Evolutionary conservation across 2,113 vertebrate genomes (phyloP), one percentile per base, ranked within the genome.

Genomic region (Cervus canadensis): DNA sequence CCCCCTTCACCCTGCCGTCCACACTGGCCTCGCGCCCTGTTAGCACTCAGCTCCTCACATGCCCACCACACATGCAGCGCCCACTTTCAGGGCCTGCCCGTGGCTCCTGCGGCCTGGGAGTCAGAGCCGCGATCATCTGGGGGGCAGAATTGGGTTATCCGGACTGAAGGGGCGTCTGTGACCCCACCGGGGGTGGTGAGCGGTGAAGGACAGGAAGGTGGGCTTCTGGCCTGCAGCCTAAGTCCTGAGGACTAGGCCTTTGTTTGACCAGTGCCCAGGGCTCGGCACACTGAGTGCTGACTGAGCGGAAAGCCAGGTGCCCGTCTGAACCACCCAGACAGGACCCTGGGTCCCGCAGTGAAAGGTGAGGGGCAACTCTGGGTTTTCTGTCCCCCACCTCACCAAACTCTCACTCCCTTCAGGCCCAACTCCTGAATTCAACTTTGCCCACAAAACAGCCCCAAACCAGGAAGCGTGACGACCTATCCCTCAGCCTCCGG

Each of bases 11-110:
- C 52, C 19, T 8, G 1, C n/a, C 14, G 21, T 43, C 40, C 45
- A 57, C 40, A 4, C 43, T 54, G 62, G 85, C 56, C 86, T 81
- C 62, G 15, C 28, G n/a, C 4, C 30, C 84, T 19, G 7, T n/a
- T 8, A 25, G 21, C 3, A 12, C 45, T 62, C 25, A 9, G 60
- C 45, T 21, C 62, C 60, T 62, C 19, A 28, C n/a, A 52, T 0
- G 1, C 50, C 25, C 0, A 0, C 40, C 0, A 1, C 5, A 9
- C 56, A 15, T 0, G 0, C 11, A 7, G 2, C 1, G 4, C 5
- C 43, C 28, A 67, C 76, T 48, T 52, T 8, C 19, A 43, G 21
- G n/a, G 64, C 64, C 79, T 12, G 15, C 62, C 1, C 1, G 28
- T 19, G 4, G 87, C 40, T 25, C 48, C 40, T 0, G 2, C 4